phyloP scores from a whole-genome alignment of 2,888 invertebrate species.

The Homarus gammarus region DNA sequence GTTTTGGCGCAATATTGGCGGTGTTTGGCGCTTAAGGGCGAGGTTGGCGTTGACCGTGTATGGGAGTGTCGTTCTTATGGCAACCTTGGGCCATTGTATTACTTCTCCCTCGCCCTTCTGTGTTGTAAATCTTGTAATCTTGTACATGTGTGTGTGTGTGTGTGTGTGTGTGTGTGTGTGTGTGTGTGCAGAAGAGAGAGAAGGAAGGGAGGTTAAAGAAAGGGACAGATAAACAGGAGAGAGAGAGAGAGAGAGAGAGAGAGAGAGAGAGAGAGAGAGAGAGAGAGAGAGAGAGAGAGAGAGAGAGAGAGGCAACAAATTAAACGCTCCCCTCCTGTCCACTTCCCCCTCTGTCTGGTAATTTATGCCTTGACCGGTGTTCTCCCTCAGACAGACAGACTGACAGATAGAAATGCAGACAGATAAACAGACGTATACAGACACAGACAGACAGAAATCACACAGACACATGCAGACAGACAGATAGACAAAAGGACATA shows the following conservation, averaged over 20 bases:
- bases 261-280: neutral
- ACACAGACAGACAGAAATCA: no score
- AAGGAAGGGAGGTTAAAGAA: neutral
- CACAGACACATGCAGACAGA: no score
- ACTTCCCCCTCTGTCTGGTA: neutral
- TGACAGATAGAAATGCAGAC: no score
- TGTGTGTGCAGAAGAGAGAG: neutral
- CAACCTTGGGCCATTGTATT: no score
- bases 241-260: neutral
- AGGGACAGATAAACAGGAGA: neutral
- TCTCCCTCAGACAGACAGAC: no score
- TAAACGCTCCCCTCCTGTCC: neutral
- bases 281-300: constrained; percentile 2
- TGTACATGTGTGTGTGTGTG: neutral
- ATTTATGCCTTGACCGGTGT: no score
- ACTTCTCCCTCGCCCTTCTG: neutral
- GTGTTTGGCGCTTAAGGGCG: no score
- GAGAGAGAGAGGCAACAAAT: constrained; percentile 10
- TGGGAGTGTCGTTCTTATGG: no score
- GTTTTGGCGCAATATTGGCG: no score
- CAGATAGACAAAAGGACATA: no score
- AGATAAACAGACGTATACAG: no score
- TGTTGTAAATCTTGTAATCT: neutral
- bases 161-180: neutral
- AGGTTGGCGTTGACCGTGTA: no score